Percentiles rank a stretch among this genome's conserved stretches.
Conservation (phyloP, 2,113 vertebrate genomes). For the Poecile atricapillus region DNA sequence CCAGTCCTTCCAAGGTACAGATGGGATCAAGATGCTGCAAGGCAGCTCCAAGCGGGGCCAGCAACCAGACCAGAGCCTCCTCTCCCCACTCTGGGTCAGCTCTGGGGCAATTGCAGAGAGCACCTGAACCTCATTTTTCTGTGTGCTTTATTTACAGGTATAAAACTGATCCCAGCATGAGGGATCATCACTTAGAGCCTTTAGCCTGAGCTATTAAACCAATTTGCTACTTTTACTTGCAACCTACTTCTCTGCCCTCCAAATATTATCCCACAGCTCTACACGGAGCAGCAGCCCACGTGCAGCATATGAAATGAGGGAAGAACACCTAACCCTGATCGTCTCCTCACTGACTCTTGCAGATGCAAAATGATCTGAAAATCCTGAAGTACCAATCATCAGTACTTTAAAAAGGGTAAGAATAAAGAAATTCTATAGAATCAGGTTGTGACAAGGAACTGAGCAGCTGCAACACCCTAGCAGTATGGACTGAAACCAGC, state of each 20-base stretch:
- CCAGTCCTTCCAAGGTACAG: background rate
- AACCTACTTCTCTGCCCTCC: background rate
- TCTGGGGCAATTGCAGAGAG: background rate
- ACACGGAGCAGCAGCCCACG: background rate
- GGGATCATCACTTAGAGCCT: background rate
- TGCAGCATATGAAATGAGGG: accelerated
- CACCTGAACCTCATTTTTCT: background rate
- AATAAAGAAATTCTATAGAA: background rate
- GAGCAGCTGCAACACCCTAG: background rate
- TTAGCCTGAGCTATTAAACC: background rate
- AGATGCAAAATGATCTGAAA: background rate
- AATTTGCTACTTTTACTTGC: background rate
- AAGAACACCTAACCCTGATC: background rate
- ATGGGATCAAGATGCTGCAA: background rate
- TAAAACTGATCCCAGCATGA: background rate
- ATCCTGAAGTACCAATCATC: background rate
- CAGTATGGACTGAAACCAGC: background rate
- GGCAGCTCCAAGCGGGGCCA: background rate
- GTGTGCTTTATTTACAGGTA: background rate
- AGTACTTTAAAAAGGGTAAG: background rate
- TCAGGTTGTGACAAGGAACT: background rate
- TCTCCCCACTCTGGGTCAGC: background rate
- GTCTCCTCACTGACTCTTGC: background rate
- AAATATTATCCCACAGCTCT: background rate
- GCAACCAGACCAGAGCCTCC: background rate